These are phyloP conservation scores for Amblyraja radiata DNA, from an alignment of 2,797 vertebrate species.

Conservation along the genomic window DNA sequence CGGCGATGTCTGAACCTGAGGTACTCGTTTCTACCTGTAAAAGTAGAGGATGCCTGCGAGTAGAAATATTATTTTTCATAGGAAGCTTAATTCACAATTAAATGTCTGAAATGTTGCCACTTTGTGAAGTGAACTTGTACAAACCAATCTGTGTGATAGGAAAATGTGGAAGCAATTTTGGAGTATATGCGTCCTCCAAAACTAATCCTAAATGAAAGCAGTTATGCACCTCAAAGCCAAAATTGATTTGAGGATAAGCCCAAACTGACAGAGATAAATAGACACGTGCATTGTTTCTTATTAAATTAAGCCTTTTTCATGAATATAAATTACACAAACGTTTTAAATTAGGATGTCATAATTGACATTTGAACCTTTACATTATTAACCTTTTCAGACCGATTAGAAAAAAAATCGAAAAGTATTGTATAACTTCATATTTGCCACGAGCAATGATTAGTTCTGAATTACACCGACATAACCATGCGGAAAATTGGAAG, in stretches of 20 bases:
- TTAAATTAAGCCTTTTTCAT: background rate
- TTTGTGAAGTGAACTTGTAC: slow-evolving; percentile 42
- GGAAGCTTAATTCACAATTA: slow-evolving; percentile 44
- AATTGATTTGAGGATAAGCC: too few species aligned
- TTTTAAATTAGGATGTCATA: background rate
- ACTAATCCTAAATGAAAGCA: slow-evolving; percentile 49
- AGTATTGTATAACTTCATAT: background rate
- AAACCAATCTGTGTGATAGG: slow-evolving; percentile 47
- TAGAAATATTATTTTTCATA: slow-evolving; percentile 43
- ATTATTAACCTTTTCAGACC: background rate
- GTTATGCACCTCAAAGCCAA: too few species aligned
- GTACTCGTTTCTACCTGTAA: slow-evolving; percentile 49
- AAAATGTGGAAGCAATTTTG: slow-evolving; percentile 55
- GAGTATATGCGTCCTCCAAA: slow-evolving; percentile 51
- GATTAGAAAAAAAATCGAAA: too few species aligned
- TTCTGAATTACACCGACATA: background rate
- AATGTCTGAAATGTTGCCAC: slow-evolving; percentile 43
- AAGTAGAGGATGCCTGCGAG: slow-evolving; percentile 6
- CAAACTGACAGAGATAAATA: slow-evolving; percentile 40
- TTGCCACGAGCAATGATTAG: background rate
- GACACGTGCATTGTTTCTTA: slow-evolving; percentile 37
- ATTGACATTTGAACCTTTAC: background rate
- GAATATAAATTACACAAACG: background rate
- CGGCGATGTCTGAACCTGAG: slow-evolving; percentile 46
- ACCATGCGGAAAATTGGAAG: background rate